Evolutionary conservation across 2,888 invertebrate genomes (phyloP).

Genomic region (Nudaria mundana): DNA sequence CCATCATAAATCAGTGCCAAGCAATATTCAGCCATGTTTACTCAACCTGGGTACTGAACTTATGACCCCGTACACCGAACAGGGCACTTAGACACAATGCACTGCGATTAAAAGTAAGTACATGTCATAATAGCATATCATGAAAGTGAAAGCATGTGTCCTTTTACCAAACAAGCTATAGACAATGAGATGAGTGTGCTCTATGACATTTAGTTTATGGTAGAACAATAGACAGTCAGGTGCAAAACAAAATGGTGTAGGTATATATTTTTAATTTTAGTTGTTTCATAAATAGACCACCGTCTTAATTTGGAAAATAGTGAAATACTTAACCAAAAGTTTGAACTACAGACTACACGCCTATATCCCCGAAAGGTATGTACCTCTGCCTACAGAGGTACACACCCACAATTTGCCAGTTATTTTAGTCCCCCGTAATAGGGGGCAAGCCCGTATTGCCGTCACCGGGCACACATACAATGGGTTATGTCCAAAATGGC

Average conservation of each 20-base stretch:
- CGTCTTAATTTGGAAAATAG: too few relatives aligned
- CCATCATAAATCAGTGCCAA: slow-evolving; percentile 29
- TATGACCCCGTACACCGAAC: slow-evolving; percentile 31
- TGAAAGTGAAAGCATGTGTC: slow-evolving; percentile 36
- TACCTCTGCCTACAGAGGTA: too few relatives aligned
- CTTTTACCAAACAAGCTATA: slow-evolving; percentile 29
- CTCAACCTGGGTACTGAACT: slow-evolving; percentile 32
- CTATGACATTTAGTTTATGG: slow-evolving; percentile 44
- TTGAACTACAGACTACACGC: too few relatives aligned
- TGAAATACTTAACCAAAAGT: too few relatives aligned
- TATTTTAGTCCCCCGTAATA: too few relatives aligned
- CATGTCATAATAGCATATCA: slow-evolving; percentile 35
- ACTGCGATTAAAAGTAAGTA: slow-evolving; percentile 38
- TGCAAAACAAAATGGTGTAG: slow-evolving; percentile 35
- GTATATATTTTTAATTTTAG: too few relatives aligned
- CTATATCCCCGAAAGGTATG: too few relatives aligned
- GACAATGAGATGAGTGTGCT: slow-evolving; percentile 49
- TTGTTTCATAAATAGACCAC: too few relatives aligned
- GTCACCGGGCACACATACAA: too few relatives aligned
- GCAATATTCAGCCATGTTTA: slow-evolving; percentile 34
- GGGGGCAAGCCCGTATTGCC: too few relatives aligned
- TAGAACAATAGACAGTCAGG: slow-evolving; percentile 35
- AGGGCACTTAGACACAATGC: slow-evolving; percentile 37
- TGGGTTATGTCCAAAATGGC: too few relatives aligned
- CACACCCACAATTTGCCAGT: too few relatives aligned